Evolutionary conservation across 2,113 vertebrate genomes (phyloP).

Genomic region (Arenaria interpres): DNA sequence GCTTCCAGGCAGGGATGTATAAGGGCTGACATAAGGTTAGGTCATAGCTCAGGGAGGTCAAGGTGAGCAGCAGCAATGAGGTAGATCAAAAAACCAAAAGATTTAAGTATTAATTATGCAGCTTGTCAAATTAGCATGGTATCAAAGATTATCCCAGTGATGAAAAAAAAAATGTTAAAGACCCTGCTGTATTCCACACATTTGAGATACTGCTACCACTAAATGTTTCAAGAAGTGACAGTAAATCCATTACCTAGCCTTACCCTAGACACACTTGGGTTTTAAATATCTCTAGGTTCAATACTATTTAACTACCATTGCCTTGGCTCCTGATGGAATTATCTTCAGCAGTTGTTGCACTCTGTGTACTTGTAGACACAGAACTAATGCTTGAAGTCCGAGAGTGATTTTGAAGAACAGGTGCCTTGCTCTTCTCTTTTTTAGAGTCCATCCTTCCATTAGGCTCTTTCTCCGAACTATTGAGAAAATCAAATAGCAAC

Average conservation of each 20-base stretch:
- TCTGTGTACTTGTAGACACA: slow-evolving; percentile 73
- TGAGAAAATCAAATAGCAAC: slow-evolving; percentile 95
- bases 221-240: neutral
- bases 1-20: fast-evolving
- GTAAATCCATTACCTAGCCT: neutral
- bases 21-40: neutral
- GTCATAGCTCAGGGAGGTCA: neutral
- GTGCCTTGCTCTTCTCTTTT: slow-evolving; percentile 77
- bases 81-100: neutral
- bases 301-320: slow-evolving; percentile 80
- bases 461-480: slow-evolving; percentile 90
- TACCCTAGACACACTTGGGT: neutral
- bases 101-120: neutral
- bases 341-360: slow-evolving; percentile 81
- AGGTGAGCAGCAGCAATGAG: neutral
- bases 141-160: neutral
- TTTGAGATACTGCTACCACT: neutral
- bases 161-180: neutral
- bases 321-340: slow-evolving; percentile 76
- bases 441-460: slow-evolving; percentile 81
- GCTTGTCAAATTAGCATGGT: neutral
- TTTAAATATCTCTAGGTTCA: slow-evolving; percentile 38
- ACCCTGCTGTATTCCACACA: neutral
- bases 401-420: slow-evolving; percentile 76
- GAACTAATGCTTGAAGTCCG: slow-evolving; percentile 84